Base-by-base conservation (phyloP, 2,113 vertebrate species). In the Sapajus apella region DNA sequence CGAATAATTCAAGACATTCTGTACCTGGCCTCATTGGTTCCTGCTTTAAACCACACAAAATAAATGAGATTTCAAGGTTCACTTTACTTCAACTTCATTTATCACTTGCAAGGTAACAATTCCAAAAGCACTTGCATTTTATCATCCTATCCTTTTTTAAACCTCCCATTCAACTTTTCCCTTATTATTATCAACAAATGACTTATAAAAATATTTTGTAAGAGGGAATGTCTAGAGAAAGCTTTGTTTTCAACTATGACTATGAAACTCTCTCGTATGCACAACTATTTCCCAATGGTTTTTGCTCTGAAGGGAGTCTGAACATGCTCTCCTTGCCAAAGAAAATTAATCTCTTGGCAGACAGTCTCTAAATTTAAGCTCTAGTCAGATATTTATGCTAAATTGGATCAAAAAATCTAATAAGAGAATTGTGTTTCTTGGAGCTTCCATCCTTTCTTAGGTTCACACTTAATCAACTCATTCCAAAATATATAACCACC, bases 231-330 rank as follows among this genome's bases (percentile, higher is more conserved):
- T 84, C 87, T 92, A 45, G 30, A 94, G 70, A 75, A 35, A 84
- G 87, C 64, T 93, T 83, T 96, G 43, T 96, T 97, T 96, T 87
- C n/a, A 87, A 85, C 23, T 58, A 37, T 52, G 86, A 83, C 52
- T 75, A 45, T 72, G 55, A 85, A 91, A 88, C 21, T 92, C 37
- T 93, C 40, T 83, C 35, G n/a, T 25, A 37, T 40, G 12, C 0
- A 45, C n/a, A 68, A 82, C 30, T 64, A 10, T 70, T 86, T 95
- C 37, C 35, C 61, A 66, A 18, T 27, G 72, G 47, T 50, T 96
- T 86, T 86, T 64, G 14, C 56, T 80, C 56, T 87, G 76, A 89
- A 87, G 75, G 16, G 61, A 84, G 45, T 90, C 91, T 75, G 64
- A 47, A 89, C 73, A 82, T 17, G 79, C 3, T 27, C 23, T 92